phyloP scores from a whole-genome alignment of 2,113 vertebrate genomes.

The Sigmodon hispidus region DNA sequence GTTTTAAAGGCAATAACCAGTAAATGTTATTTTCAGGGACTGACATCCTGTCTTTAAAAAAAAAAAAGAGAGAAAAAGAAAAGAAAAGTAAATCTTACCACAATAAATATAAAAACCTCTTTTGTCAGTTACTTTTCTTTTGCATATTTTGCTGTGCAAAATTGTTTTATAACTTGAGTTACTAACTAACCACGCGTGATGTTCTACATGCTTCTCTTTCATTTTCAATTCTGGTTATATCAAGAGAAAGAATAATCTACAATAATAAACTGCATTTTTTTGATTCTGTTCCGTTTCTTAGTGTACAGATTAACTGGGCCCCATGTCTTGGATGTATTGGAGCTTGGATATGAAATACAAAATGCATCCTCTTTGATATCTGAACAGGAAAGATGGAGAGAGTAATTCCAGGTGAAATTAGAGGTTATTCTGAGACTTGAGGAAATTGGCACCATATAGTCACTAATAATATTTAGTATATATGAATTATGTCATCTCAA shows the following conservation, averaged over 20 bases:
- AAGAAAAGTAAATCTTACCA: constrained; percentile 94
- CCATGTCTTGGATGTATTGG: constrained; percentile 14
- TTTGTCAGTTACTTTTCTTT: constrained; percentile 96
- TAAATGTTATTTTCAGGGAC: constrained; percentile 97
- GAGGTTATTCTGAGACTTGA: not conserved
- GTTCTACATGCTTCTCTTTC: constrained; percentile 97
- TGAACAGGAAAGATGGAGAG: not conserved
- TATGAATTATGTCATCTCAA: constrained; percentile 63
- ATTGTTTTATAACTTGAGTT: constrained; percentile 97
- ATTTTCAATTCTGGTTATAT: constrained; percentile 93
- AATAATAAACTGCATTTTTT: constrained; percentile 93
- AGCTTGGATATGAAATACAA: constrained; percentile 34
- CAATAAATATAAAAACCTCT: constrained; percentile 95
- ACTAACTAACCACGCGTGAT: constrained; percentile 98
- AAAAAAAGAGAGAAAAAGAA: constrained; percentile 89
- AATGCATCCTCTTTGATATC: constrained; percentile 47
- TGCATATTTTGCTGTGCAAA: constrained; percentile 99
- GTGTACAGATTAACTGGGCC: constrained; percentile 85
- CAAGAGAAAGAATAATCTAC: constrained; percentile 91
- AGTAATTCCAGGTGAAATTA: constrained; percentile 30
- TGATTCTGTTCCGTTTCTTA: constrained; percentile 89
- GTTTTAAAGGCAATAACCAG: constrained; percentile 98
- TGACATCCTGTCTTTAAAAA: constrained; percentile 97
- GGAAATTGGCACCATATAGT: constrained; percentile 49
- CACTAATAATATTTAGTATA: constrained; percentile 63